Evolutionary conservation across 2,888 invertebrate species (phyloP).

Genomic region (Melitaea athalia): DNA sequence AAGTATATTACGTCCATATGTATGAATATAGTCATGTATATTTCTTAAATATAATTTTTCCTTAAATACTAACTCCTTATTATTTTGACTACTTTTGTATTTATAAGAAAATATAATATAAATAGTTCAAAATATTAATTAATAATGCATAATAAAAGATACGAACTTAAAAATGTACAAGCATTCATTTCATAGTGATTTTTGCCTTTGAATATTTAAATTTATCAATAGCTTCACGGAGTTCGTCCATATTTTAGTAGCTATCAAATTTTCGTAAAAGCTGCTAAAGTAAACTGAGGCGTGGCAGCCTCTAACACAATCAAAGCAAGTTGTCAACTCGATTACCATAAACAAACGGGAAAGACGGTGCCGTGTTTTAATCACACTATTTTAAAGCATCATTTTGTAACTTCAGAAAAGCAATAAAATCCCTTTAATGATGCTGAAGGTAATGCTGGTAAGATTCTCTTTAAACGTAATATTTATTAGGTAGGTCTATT

Average conservation of each 20-base stretch:
- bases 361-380: constrained; percentile 73
- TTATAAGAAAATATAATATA: too few relatives aligned
- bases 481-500: background rate
- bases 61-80: too few relatives aligned
- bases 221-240: constrained; percentile 17
- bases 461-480: background rate
- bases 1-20: too few relatives aligned
- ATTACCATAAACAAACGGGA: constrained; percentile 80
- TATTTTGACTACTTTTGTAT: too few relatives aligned
- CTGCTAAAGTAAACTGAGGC: constrained; percentile 66
- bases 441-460: constrained; percentile 24
- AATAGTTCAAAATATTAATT: too few relatives aligned
- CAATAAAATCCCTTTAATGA: constrained; percentile 50
- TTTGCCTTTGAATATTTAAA: constrained; percentile 13
- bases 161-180: too few relatives aligned
- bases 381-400: constrained; percentile 69
- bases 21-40: too few relatives aligned
- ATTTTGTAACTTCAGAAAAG: constrained; percentile 43
- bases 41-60: too few relatives aligned
- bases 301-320: constrained; percentile 62
- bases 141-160: too few relatives aligned
- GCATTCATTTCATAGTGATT: too few relatives aligned
- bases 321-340: constrained; percentile 77
- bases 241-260: constrained; percentile 33
- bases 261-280: constrained; percentile 65